phyloP scores from a whole-genome alignment of 2,888 invertebrate species.

The Apodemia duryi region DNA sequence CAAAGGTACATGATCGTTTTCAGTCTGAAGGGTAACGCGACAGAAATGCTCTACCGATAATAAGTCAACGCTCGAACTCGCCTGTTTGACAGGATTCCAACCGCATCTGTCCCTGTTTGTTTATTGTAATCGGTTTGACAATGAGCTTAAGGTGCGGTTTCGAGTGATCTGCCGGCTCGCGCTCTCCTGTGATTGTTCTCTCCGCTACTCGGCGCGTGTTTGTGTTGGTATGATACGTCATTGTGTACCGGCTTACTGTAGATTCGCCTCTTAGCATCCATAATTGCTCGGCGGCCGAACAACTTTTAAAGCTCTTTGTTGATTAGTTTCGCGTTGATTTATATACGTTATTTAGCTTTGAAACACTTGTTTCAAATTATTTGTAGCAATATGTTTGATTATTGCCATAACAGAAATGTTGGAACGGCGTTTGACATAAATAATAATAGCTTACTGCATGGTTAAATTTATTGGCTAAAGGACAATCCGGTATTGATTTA shows the following conservation, averaged over 20 bases:
- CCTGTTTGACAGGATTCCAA: conserved; percentile 80
- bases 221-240: conserved; percentile 77
- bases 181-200: conserved; percentile 46
- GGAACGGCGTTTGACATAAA: conserved; percentile 19
- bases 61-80: conserved; percentile 79
- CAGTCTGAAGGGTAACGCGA: conserved; percentile 36
- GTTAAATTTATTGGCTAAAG: conserved; percentile 18
- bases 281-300: conserved; percentile 72
- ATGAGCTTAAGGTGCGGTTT: conserved; percentile 80
- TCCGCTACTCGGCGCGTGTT: conserved; percentile 66
- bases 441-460: conserved; percentile 1
- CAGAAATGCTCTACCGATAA: conserved; percentile 77
- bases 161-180: conserved; percentile 76
- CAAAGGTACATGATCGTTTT: conserved; percentile 38
- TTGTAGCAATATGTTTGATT: conserved; percentile 24
- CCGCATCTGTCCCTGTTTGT: conserved; percentile 79
- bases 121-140: conserved; percentile 80
- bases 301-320: conserved; percentile 62
- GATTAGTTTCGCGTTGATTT: conserved; percentile 40
- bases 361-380: conserved; percentile 31
- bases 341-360: conserved; percentile 28
- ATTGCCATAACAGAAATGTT: conserved; percentile 12
- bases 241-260: conserved; percentile 73
- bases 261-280: conserved; percentile 74
- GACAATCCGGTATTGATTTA: conserved; percentile 25